Base-by-base conservation (phyloP, 2,797 vertebrate species). In the Podarcis siculus region DNA sequence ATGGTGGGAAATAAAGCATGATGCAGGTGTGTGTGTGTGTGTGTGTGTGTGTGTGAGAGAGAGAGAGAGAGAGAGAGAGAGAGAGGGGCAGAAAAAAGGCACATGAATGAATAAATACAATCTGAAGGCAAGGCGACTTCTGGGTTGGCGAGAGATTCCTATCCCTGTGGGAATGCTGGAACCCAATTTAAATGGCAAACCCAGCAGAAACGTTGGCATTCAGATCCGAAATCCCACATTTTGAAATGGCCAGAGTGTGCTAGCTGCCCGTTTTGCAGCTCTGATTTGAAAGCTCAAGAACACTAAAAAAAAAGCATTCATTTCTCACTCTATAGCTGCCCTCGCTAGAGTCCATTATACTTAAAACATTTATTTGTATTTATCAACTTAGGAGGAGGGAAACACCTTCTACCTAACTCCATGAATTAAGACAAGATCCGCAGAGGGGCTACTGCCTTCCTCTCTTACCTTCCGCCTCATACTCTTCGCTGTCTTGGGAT, bases 401-500 rank as follows among this genome's bases (percentile, higher is more conserved):
- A 55, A 23, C 49, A 13, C 35, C 39, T 25, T 32, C 4, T 55
- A 32, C 23, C 17, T 23, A 49, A 42, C 42, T 42, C 27, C 27
- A 75, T 5, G 30, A 12, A 23, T 81, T 73, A 32, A 2, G 30
- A n/a, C 58, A 67, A 8, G 21, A 37, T 35, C 32, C 5, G 23
- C 42, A 15, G 25, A 35, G 15, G 39, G 71, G 45, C 79, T 0
- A 35, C 58, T 12, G 45, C 79, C 3, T 42, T 4, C 6, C 8
- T 79, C 79, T 89, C 96, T 96, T 95, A 98, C 97, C 97, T 96
- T 98, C 97, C 0, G 97, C 97, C 94, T 97, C 97, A 1, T 97
- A 98, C 87, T 98, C 97, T 91, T 98, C 97, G 0, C 96, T 96
- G 90, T 49, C 95, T 6, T 91, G 96, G 0, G 93, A 91, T 92